These are phyloP conservation scores for Drosophila orena DNA, from an alignment of 1,140 invertebrate species.

Conservation along the genomic window DNA sequence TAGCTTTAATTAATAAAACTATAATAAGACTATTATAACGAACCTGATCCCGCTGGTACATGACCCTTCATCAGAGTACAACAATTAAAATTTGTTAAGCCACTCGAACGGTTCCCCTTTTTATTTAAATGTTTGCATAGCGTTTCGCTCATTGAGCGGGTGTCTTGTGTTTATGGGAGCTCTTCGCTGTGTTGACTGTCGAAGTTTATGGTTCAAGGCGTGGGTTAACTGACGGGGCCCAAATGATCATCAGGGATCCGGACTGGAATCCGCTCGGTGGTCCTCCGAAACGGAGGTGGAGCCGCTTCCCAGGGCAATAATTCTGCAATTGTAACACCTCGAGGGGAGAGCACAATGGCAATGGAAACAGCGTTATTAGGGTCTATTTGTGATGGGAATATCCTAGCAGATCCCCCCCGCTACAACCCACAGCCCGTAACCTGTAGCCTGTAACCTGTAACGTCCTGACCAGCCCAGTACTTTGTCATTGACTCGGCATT, in stretches of 20 bases:
- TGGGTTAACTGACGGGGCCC: conserved; percentile 32
- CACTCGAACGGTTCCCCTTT: neutral
- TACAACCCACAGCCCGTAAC: conserved; percentile 18
- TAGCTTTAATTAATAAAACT: neutral
- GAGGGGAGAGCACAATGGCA: conserved; percentile 45
- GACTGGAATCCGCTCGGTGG: conserved; percentile 42
- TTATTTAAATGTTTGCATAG: conserved; percentile 41
- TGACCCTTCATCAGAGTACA: neutral
- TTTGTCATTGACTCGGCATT: conserved; percentile 56
- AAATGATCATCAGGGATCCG: neutral
- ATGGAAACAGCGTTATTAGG: conserved; percentile 61
- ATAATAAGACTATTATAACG: neutral
- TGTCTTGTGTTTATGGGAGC: conserved; percentile 12
- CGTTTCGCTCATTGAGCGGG: conserved; percentile 44
- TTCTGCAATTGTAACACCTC: conserved; percentile 78
- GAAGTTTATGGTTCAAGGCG: conserved; percentile 35
- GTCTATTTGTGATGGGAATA: conserved; percentile 56
- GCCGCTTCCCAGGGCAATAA: conserved; percentile 79
- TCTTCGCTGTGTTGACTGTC: conserved; percentile 6
- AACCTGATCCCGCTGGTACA: neutral
- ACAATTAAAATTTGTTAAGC: conserved; percentile 10
- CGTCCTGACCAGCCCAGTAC: conserved; percentile 55
- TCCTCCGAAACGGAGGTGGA: conserved; percentile 75
- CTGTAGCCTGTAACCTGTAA: conserved; percentile 1
- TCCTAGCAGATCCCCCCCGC: conserved; percentile 2